Evolutionary conservation across 2,797 vertebrate genomes (phyloP).

Genomic region (Chelonia mydas): DNA sequence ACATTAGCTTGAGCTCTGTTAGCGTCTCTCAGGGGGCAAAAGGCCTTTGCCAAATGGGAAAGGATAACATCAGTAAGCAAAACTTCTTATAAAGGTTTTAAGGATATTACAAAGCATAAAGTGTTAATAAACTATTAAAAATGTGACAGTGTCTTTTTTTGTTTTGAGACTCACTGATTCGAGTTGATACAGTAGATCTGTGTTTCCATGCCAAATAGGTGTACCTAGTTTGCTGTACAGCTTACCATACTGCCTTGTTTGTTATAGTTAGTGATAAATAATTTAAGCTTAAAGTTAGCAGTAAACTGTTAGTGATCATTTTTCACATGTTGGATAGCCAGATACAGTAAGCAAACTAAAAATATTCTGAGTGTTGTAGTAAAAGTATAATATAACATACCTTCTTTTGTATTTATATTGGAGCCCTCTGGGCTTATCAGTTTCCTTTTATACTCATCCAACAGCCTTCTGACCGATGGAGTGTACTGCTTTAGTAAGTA

Average conservation of each 20-base stretch:
- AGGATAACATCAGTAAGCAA: constrained; percentile 60
- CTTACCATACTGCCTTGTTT: accelerated
- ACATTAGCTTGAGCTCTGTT: constrained; percentile 32
- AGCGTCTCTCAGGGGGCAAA: constrained; percentile 1
- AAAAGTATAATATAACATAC: neutral
- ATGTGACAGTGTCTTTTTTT: constrained; percentile 62
- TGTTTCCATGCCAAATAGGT: neutral
- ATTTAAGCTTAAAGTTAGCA: neutral
- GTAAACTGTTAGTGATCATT: neutral
- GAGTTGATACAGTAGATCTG: neutral
- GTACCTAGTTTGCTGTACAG: neutral
- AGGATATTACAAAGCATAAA: constrained; percentile 58
- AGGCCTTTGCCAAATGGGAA: constrained; percentile 52
- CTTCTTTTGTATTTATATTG: neutral
- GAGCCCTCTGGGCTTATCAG: neutral
- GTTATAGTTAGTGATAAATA: neutral
- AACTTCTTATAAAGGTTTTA: constrained; percentile 71
- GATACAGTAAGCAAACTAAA: neutral
- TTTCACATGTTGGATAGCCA: neutral
- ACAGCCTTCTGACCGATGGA: neutral
- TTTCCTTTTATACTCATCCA: neutral
- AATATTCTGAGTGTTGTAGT: neutral
- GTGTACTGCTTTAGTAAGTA: neutral
- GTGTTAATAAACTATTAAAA: constrained; percentile 76
- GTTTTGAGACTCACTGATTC: constrained; percentile 49